phyloP scores from a whole-genome alignment of 1,140 invertebrate species.

The Solenopsis fugax region DNA sequence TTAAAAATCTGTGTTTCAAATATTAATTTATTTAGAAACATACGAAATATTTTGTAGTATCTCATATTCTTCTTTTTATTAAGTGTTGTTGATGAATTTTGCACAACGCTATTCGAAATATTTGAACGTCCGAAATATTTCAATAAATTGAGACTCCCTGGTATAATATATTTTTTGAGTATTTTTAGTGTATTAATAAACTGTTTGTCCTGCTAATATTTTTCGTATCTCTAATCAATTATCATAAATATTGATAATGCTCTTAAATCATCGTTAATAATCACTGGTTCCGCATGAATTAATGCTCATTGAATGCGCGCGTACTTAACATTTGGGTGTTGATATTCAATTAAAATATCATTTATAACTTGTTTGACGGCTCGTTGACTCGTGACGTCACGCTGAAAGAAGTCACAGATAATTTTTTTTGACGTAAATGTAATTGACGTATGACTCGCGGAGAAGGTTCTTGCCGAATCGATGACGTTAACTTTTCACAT shows the following conservation, averaged over 20 bases:
- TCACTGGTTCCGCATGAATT: neutral
- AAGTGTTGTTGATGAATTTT: neutral
- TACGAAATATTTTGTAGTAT: neutral
- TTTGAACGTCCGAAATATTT: neutral
- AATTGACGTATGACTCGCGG: neutral
- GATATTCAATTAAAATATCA: conserved; percentile 50
- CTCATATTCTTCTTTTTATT: neutral
- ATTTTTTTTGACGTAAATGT: neutral
- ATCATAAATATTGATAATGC: conserved; percentile 40
- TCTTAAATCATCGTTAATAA: conserved; percentile 44
- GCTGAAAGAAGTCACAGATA: neutral
- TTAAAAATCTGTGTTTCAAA: neutral
- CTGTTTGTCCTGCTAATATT: neutral
- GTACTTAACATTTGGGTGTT: conserved; percentile 16
- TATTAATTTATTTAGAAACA: neutral
- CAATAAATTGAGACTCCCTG: conserved; percentile 11
- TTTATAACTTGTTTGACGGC: conserved; percentile 28
- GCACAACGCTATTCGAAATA: too few relatives aligned
- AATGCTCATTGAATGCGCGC: neutral
- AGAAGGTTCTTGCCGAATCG: neutral
- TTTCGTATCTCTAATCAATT: conserved; percentile 43
- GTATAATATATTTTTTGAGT: conserved; percentile 5
- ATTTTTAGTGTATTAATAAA: conserved; percentile 20
- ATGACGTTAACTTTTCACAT: conserved; percentile 16
- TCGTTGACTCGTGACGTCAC: neutral